These are phyloP conservation scores for Pogonus chalceus DNA, from an alignment of 1,140 invertebrate species.

Conservation along the genomic window DNA sequence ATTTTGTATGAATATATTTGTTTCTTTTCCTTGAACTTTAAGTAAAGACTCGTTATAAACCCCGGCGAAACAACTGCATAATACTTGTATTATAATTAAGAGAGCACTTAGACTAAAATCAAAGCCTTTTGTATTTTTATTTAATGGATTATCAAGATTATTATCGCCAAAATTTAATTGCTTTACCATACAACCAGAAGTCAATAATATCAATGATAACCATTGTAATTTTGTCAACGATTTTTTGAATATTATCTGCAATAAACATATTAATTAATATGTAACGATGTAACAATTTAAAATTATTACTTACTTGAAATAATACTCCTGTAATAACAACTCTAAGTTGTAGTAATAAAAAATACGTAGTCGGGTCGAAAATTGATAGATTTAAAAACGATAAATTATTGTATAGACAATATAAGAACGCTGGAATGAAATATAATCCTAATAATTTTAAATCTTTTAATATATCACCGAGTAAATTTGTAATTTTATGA, in stretches of 20 bases:
- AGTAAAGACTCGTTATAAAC: slow-evolving; percentile 95
- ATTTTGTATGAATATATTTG: slow-evolving; percentile 90
- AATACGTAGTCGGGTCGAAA: slow-evolving; percentile 93
- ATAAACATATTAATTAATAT: slow-evolving; percentile 18
- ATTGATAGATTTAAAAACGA: slow-evolving; percentile 81
- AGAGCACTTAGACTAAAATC: slow-evolving; percentile 58
- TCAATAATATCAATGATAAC: slow-evolving; percentile 78
- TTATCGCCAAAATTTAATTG: slow-evolving; percentile 57
- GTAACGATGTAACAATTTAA: slow-evolving; percentile 13
- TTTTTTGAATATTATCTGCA: slow-evolving; percentile 77
- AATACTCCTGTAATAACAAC: slow-evolving; percentile 86
- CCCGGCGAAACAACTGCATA: slow-evolving; percentile 88
- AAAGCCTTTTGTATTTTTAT: slow-evolving; percentile 37
- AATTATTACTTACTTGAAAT: slow-evolving; percentile 64
- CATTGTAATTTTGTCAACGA: slow-evolving; percentile 75
- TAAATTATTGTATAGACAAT: slow-evolving; percentile 93
- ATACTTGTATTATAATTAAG: slow-evolving; percentile 71
- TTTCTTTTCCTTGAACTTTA: slow-evolving; percentile 70
- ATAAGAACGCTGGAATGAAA: slow-evolving; percentile 81
- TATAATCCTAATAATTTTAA: slow-evolving; percentile 68
- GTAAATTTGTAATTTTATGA: slow-evolving; percentile 38
- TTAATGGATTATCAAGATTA: slow-evolving; percentile 27
- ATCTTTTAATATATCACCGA: slow-evolving; percentile 46
- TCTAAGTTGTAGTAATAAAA: slow-evolving; percentile 81
- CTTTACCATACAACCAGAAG: slow-evolving; percentile 85